Evolutionary conservation across 23 tunicate genomes (phyloP).

Genomic region (Oikopleura dioica): DNA sequence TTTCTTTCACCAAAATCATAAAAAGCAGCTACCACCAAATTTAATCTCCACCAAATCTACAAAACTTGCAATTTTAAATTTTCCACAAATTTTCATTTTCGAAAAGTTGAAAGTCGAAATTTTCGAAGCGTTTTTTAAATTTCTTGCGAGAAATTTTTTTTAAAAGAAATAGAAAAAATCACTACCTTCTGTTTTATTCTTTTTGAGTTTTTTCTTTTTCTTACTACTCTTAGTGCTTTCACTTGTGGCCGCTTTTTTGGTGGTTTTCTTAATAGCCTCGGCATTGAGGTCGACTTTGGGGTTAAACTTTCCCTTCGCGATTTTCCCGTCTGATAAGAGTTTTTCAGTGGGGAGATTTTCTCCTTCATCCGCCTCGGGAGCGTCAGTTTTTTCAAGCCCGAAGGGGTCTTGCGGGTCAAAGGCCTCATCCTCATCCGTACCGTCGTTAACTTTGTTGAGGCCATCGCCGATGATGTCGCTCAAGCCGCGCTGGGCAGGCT

Average conservation of each 20-base stretch:
- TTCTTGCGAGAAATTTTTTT: too few species aligned
- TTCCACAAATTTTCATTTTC: too few species aligned
- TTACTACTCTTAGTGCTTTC: not conserved
- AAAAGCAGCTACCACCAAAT: too few species aligned
- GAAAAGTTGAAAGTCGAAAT: too few species aligned
- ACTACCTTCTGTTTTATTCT: too few species aligned
- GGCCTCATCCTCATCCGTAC: not conserved
- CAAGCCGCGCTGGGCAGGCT: not conserved
- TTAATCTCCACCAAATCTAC: too few species aligned
- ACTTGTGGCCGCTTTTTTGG: not conserved
- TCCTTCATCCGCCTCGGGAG: not conserved
- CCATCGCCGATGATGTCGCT: not conserved
- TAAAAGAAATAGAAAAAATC: too few species aligned
- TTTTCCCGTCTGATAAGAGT: not conserved
- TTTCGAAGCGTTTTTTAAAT: too few species aligned
- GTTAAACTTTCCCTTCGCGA: constrained; percentile 3
- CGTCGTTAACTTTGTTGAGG: not conserved
- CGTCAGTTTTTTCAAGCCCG: not conserved
- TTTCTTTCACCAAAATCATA: too few species aligned
- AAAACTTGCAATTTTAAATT: too few species aligned
- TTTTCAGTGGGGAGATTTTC: not conserved
- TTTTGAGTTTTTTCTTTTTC: constrained; percentile 1
- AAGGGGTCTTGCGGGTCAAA: not conserved
- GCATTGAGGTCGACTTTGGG: not conserved
- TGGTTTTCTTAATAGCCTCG: not conserved